phyloP scores from a whole-genome alignment of 2,888 invertebrate genomes.

The Ichneumoninae sp. region DNA sequence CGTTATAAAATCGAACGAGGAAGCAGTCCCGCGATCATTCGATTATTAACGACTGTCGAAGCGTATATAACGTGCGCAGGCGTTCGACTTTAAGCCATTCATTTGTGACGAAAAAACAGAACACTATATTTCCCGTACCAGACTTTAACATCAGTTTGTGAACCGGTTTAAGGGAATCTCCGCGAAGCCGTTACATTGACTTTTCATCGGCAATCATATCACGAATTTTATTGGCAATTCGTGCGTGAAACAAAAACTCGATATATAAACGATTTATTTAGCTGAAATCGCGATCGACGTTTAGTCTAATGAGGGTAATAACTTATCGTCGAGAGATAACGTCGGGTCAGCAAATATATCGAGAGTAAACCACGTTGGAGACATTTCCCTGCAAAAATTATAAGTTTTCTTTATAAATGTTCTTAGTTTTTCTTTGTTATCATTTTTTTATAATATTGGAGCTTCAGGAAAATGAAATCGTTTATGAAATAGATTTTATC shows the following conservation, averaged over 20 bases:
- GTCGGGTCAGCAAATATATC: slow-evolving; percentile 16
- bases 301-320: slow-evolving; percentile 61
- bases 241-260: slow-evolving; percentile 41
- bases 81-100: slow-evolving; percentile 47
- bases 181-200: slow-evolving; percentile 13
- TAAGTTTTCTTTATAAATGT: neutral
- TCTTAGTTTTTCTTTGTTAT: neutral
- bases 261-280: slow-evolving; percentile 52
- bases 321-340: slow-evolving; percentile 49
- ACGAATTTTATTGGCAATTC: slow-evolving; percentile 52
- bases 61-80: slow-evolving; percentile 13
- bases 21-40: slow-evolving; percentile 36
- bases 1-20: slow-evolving; percentile 60
- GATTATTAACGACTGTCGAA: slow-evolving; percentile 52
- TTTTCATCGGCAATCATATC: slow-evolving; percentile 55
- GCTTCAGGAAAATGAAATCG: neutral
- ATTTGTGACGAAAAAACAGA: slow-evolving; percentile 31
- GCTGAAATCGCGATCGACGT: slow-evolving; percentile 47
- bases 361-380: neutral
- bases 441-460: too few relatives aligned
- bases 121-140: slow-evolving; percentile 30
- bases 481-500: neutral
- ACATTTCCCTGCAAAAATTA: neutral
- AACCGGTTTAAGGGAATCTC: slow-evolving; percentile 57
- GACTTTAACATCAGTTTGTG: slow-evolving; percentile 17